Conservation (phyloP, 2,797 vertebrate genomes). For the Onychomys leucogaster region DNA sequence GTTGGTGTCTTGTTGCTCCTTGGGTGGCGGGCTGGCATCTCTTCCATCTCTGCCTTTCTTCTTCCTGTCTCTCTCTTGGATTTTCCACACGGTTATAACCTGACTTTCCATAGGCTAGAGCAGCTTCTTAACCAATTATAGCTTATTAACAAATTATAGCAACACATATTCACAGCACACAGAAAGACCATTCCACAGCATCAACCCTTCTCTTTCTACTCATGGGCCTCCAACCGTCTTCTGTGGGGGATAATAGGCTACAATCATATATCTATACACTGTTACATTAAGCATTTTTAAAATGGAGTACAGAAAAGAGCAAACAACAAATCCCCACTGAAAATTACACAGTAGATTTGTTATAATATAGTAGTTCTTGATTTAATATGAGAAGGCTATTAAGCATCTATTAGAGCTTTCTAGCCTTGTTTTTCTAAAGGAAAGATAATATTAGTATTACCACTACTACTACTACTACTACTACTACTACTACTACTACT, state of each 20-base stretch:
- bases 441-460: not conserved
- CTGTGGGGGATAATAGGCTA: not conserved
- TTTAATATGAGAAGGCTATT: not conserved
- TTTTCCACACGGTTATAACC: no score
- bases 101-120: no score
- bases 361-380: slow-evolving; percentile 22
- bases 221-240: not conserved
- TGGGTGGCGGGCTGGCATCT: no score
- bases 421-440: not conserved
- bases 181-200: no score
- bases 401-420: slow-evolving; percentile 24
- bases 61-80: no score
- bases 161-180: no score
- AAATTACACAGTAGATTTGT: not conserved
- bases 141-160: no score
- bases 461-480: not conserved
- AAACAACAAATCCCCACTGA: not conserved
- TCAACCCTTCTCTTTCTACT: not conserved
- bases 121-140: no score
- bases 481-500: not conserved
- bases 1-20: no score
- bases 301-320: not conserved
- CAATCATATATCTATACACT: not conserved
- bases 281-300: not conserved
- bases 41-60: no score